Evolutionary conservation across 2,113 vertebrate species (phyloP), one percentile per base, ranked within the genome.

Genomic region (Melanostigma gelatinosum): DNA sequence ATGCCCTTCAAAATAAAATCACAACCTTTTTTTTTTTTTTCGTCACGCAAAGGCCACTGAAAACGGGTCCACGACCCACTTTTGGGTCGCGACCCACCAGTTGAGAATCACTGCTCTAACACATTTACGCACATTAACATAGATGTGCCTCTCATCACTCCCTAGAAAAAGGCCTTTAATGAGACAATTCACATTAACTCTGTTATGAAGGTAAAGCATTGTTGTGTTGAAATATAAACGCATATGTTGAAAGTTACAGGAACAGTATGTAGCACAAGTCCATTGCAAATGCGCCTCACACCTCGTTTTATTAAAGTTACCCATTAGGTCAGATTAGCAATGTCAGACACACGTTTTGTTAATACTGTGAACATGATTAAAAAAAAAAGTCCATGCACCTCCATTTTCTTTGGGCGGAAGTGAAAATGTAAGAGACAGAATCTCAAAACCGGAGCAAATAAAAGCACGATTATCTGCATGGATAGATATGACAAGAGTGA

Each of bases 101-200:
- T n/a, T n/a, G n/a, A n/a, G n/a, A n/a, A n/a, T n/a, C n/a, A n/a
- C n/a, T n/a, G n/a, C n/a, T n/a, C 66, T 67, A 85, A 80, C 61
- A 88, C 68, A 80, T 74, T 44, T 22, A 67, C 38, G 44, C 54
- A 73, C 48, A 72, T 8, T 40, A 63, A 66, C 63, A 65, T 34
- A 52, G 29, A 29, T 6, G 4, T 1, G 1, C 3, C 11, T 61
- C 32, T 76, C 22, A 61, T 69, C 48, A 38, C 36, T 20, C 2
- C 13, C 24, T 46, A 11, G 11, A 22, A 38, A 22, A 24, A 38
- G n/a, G 60, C 60, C 34, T 36, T 62, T 77, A 57, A 38, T 65
- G 36, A 44, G 10, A 72, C 64, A 2, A 16, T 60, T 62, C 34
- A 40, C 16, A 77, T 22, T 22, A 3, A 57, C 77, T 48, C 15